A percentile compares a stretch with the other conserved stretches of the same genome.
Evolutionary conservation across 2,113 vertebrate genomes (phyloP).

Genomic region (Sardina pilchardus): DNA sequence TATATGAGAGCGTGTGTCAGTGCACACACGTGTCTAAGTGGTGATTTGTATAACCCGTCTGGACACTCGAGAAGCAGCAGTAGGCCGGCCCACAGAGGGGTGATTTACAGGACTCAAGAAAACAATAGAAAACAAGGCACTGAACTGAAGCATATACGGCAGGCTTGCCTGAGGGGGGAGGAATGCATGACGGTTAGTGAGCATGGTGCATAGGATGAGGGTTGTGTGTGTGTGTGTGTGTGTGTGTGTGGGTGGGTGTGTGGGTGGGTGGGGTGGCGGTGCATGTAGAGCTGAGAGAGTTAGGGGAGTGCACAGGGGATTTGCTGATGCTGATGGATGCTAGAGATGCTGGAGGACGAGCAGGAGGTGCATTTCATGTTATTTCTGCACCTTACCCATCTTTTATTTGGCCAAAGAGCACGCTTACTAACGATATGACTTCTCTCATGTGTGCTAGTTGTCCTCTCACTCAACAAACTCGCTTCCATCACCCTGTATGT

Average conservation of each 20-base stretch:
- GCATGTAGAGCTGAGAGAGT: not conserved
- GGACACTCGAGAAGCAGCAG: not conserved
- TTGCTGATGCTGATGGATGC: not conserved
- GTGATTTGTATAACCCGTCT: constrained; percentile 35
- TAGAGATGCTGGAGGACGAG: not conserved
- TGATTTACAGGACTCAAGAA: constrained; percentile 62
- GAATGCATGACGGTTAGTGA: constrained; percentile 14
- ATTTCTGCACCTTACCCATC: not conserved
- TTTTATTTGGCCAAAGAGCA: not conserved
- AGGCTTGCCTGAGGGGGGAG: constrained; percentile 55
- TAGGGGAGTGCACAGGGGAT: not conserved
- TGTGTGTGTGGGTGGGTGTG: no score
- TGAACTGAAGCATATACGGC: constrained; percentile 59
- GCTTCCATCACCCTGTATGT: not conserved
- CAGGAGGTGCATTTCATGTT: not conserved
- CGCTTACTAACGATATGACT: not conserved
- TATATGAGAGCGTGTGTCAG: not conserved
- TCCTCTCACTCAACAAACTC: not conserved
- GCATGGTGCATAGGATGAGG: not conserved
- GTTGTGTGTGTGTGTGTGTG: constrained; percentile 1
- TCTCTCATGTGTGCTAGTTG: not conserved
- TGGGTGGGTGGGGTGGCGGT: not conserved
- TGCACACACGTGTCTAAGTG: not conserved
- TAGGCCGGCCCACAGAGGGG: constrained; percentile 6
- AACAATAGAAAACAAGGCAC: constrained; percentile 65